Base-by-base conservation (phyloP, 92 coral and sea anemone genomes). In the Heteractis magnifica region DNA sequence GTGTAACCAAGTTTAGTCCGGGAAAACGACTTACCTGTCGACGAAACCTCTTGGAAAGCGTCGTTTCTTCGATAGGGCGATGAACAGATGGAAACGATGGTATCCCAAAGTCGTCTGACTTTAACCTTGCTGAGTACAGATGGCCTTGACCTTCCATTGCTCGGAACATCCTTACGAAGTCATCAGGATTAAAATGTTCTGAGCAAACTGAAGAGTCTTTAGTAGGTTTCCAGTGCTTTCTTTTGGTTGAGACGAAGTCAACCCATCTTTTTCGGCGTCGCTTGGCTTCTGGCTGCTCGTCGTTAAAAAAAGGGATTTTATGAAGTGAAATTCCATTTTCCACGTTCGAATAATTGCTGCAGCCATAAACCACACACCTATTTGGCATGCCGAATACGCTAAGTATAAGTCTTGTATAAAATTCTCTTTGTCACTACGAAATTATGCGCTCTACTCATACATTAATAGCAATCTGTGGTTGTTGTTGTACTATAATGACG, bases 341-440 rank as follows among this genome's bases (percentile, higher is more conserved):
- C 11, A 71, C 12, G 44, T 71, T 26, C 20, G 76, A 26, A 10
- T 71, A 13, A 26, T 71, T 71, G 18, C 18, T 11, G 20, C 76
- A 71, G 0, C 76, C 76, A 71, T 74, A 74, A 26, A 74, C 78
- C 19, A 74, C 78, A 49, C 78, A 74, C 53, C 78, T 74, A 41
- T 74, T 41, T 26, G 78, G 78, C 78, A 74, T 74, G 56, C 56
- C 56, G 12, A 53, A 53, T 53, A 53, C 8, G 12, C 12, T 53
- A 6, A 6, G 56, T 53, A 6, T 53, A 1, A 26, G 1, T 26
- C 26, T 26, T 26, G 26, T 26, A 6, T 53, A 53, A 53, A 53
- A 53, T 11, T 53, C 12, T 53, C 0, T 53, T 53, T 53, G 56
- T 53, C 56, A 11, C 56, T 53, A 53, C 1, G 12, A 53, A 53